Evolutionary conservation across 2,797 vertebrate species (phyloP).

Genomic region (Sebastolobus alascanus): DNA sequence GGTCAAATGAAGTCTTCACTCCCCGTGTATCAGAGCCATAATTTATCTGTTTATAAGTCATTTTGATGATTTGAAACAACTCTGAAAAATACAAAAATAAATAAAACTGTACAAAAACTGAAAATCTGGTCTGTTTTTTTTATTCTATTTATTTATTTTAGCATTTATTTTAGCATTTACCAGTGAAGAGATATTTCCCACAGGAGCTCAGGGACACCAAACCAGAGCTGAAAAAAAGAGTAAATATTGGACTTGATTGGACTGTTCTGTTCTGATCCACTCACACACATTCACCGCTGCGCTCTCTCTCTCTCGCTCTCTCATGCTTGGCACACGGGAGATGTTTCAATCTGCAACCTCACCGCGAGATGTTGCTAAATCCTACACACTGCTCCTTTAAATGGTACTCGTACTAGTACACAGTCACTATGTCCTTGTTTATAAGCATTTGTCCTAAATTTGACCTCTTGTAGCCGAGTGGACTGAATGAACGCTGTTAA

Average conservation of each 20-base stretch:
- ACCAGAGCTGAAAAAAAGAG: neutral
- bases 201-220: neutral
- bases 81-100: conserved; percentile 48
- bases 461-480: neutral
- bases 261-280: too few relatives aligned
- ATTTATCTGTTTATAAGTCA: conserved; percentile 73
- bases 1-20: conserved; percentile 59
- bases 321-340: too few relatives aligned
- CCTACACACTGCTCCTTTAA: too few relatives aligned
- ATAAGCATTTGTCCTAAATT: neutral
- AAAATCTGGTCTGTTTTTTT: neutral
- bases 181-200: neutral
- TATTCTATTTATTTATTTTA: neutral
- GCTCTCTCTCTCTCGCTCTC: too few relatives aligned
- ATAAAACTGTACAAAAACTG: conserved; percentile 69
- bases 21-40: conserved; percentile 75
- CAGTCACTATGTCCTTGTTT: neutral
- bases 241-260: neutral
- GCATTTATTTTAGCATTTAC: too few relatives aligned
- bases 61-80: conserved; percentile 74
- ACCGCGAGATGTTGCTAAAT: too few relatives aligned
- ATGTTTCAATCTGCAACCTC: too few relatives aligned
- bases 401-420: too few relatives aligned
- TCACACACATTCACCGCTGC: too few relatives aligned
- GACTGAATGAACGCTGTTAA: neutral